Conservation (phyloP, 2,113 vertebrate genomes). For the Pontoporia blainvillei region DNA sequence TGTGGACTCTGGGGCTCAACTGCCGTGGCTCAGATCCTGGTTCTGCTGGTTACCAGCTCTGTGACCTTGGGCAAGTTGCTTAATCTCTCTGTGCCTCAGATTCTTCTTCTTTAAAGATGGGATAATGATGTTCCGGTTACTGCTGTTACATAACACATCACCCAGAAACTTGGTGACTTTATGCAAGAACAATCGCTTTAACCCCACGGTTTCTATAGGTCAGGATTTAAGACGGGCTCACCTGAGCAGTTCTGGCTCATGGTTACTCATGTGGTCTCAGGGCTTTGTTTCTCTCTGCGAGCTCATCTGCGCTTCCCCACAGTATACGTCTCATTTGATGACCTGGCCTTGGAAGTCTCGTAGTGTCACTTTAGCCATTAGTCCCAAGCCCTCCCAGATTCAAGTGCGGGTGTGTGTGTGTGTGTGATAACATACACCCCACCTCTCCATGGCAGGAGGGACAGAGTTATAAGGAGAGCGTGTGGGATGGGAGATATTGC, state of each 20-base stretch:
- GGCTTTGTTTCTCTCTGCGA: background rate
- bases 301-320: background rate
- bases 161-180: background rate
- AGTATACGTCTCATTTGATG: background rate
- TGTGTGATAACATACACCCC: background rate
- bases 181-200: background rate
- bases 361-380: background rate
- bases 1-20: background rate
- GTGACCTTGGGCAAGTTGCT: slow-evolving; percentile 5
- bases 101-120: background rate
- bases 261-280: background rate
- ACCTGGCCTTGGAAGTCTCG: background rate
- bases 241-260: background rate
- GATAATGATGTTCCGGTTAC: background rate
- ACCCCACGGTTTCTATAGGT: background rate
- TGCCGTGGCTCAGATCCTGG: background rate
- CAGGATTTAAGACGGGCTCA: background rate
- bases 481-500: background rate
- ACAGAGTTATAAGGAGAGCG: background rate
- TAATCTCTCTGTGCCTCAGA: background rate
- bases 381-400: background rate
- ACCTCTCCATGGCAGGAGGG: background rate
- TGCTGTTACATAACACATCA: background rate
- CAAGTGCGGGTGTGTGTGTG: background rate
- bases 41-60: background rate